phyloP scores from a whole-genome alignment of 2,888 invertebrate genomes.

The Cephus runcator region DNA sequence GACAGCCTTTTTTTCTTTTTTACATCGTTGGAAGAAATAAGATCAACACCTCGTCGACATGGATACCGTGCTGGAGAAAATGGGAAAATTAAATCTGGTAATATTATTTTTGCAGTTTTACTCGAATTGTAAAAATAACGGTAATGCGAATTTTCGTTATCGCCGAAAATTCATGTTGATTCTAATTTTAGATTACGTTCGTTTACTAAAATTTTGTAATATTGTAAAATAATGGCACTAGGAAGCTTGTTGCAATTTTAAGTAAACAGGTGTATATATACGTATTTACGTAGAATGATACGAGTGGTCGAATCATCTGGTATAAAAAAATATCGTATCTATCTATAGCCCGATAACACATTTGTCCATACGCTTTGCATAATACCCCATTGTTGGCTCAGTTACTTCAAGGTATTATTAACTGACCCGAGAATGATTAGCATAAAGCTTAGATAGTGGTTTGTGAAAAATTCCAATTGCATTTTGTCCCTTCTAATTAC shows the following conservation, averaged over 20 bases:
- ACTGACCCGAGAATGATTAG: background rate
- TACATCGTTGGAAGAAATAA: background rate
- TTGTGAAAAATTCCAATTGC: background rate
- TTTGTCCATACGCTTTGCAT: background rate
- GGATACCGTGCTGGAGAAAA: constrained; percentile 62
- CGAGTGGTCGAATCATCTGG: background rate
- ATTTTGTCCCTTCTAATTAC: background rate
- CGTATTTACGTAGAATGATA: background rate
- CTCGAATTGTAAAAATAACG: background rate
- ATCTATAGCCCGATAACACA: background rate
- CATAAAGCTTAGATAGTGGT: background rate
- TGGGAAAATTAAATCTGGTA: constrained; percentile 63
- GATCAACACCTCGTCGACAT: constrained; percentile 31
- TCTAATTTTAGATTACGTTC: too few species aligned
- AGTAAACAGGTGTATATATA: background rate
- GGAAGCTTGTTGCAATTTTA: background rate
- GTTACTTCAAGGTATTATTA: background rate
- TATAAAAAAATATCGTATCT: background rate
- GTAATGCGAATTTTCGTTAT: background rate
- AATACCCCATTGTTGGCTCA: background rate
- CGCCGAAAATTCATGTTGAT: too few species aligned
- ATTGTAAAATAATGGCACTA: background rate
- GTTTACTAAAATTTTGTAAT: background rate
- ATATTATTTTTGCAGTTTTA: constrained; percentile 20
- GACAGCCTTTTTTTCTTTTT: background rate